phyloP scores from a whole-genome alignment of 2,113 vertebrate species.

The Vidua macroura region DNA sequence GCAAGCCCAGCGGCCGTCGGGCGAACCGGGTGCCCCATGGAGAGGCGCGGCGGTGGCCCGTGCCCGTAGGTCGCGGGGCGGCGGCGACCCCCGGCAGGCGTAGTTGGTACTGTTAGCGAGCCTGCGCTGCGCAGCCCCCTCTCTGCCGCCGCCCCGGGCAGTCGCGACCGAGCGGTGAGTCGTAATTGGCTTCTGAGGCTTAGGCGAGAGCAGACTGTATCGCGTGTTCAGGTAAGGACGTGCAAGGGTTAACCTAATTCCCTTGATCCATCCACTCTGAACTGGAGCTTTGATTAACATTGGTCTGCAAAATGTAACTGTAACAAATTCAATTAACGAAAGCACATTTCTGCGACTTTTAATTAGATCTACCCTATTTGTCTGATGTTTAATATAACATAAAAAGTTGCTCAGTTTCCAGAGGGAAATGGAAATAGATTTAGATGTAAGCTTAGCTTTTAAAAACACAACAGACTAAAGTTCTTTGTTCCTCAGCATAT shows the following conservation, averaged over 20 bases:
- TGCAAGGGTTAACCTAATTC: conserved; percentile 61
- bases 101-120: background rate
- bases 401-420: conserved; percentile 44
- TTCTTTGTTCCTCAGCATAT: conserved; percentile 19
- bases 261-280: conserved; percentile 68
- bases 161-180: background rate
- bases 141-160: background rate
- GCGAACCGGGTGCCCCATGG: conserved; percentile 46
- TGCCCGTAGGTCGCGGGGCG: background rate
- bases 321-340: conserved; percentile 75
- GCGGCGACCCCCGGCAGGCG: background rate
- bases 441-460: conserved; percentile 4
- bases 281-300: conserved; percentile 75
- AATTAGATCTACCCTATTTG: conserved; percentile 76
- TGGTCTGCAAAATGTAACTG: conserved; percentile 76
- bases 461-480: background rate
- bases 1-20: background rate
- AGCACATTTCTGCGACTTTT: conserved; percentile 77
- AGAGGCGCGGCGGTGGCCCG: background rate
- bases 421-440: conserved; percentile 32
- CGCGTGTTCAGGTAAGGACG: conserved; percentile 60
- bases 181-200: background rate
- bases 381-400: conserved; percentile 73
- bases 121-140: background rate
- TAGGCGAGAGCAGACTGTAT: conserved; percentile 44